phyloP scores from a whole-genome alignment of 2,113 vertebrate genomes.

The Neogale vison region DNA sequence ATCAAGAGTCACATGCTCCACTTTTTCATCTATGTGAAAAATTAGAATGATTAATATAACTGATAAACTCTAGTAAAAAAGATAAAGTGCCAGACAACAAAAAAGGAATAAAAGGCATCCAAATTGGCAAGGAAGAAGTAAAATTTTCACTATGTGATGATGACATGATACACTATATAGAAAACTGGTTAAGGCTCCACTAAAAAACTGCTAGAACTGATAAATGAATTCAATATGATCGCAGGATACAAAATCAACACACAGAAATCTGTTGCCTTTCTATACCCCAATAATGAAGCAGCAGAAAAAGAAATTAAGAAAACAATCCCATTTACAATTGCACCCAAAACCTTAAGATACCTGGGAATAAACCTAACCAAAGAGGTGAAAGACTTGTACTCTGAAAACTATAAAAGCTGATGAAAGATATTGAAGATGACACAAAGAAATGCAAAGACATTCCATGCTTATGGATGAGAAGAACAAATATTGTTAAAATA shows the following conservation, averaged over 20 bases:
- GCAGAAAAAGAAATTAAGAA: background rate
- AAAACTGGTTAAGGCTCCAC: background rate
- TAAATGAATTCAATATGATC: background rate
- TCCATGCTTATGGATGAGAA: background rate
- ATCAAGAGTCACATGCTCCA: background rate
- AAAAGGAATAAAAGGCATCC: background rate
- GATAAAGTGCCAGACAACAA: background rate
- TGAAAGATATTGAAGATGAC: background rate
- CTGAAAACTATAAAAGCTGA: background rate
- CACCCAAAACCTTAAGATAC: background rate
- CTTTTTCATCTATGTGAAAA: background rate
- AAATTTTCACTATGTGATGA: background rate
- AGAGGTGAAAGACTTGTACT: background rate
- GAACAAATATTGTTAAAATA: background rate
- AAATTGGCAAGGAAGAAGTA: background rate
- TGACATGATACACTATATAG: background rate
- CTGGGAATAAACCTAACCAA: background rate
- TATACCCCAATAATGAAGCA: background rate
- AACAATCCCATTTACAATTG: background rate
- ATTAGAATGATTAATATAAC: background rate
- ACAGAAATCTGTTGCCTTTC: background rate
- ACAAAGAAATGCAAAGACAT: background rate
- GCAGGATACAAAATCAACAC: background rate
- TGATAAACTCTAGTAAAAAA: background rate
- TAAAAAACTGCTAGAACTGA: background rate